Evolutionary conservation across 2,888 invertebrate genomes (phyloP), one percentile per base, ranked within the genome.

Genomic region (Sipunculus nudus): DNA sequence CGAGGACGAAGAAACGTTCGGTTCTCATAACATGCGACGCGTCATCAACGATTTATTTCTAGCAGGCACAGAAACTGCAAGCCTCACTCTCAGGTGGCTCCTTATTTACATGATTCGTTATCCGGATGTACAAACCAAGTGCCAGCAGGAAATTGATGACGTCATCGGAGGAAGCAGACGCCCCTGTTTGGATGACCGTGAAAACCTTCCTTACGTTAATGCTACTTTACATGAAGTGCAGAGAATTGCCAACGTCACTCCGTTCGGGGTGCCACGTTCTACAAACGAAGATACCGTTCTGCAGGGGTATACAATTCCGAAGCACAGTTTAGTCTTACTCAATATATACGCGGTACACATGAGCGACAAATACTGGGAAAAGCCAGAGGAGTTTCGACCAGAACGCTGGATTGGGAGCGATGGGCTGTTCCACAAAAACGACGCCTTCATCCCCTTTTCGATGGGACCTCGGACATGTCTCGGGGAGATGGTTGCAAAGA

Each of bases 341-440:
- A 78, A 76, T 53, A 47, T 77, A 0, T 71, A 75, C 49, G 74
- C 77, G 0, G 76, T 75, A 4, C 78, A 78, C 60, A 63, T 63
- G 25, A 78, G 78, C 50, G 63, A 72, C 0, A 73, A 71, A 31
- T 73, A 76, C 43, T 79, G 78, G 79, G 63, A 69, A 0, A 60
- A 73, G 32, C 76, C 76, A 0, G 48, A 69, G 2, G 54, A 63
- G 13, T 77, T 80, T 50, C 38, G 61, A 13, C 80, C 80, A 4
- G 73, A 73, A 8, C 61, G 77, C 38, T 80, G 78, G 59, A 60
- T 78, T 2, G 69, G 72, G 41, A 55, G 47, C 0, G 63, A 65
- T 21, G 75, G 76, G 2, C 63, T 72, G 13, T 26, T 77, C 0
- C 53, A 58, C 5, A 68, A 73, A 23, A 70, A 68, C 31, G 71